phyloP scores from a whole-genome alignment of 2,888 invertebrate species.

The Abrostola tripartita region DNA sequence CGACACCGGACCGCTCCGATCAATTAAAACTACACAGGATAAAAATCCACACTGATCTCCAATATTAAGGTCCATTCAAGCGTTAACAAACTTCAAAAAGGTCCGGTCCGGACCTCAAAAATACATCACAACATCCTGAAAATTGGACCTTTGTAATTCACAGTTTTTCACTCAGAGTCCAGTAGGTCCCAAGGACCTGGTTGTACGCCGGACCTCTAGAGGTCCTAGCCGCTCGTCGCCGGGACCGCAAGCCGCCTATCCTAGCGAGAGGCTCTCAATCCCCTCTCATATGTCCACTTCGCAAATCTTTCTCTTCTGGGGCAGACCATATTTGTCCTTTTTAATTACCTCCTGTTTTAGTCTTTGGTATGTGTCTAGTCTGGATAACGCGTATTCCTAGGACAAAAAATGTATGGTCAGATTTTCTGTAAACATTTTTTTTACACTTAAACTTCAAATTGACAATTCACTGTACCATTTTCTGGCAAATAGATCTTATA shows the following conservation, averaged over 20 bases:
- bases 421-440: background rate
- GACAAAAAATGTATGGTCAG: constrained; percentile 47
- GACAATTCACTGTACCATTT: too few relatives aligned
- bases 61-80: background rate
- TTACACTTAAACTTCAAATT: too few relatives aligned
- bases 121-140: constrained; percentile 1
- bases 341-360: constrained; percentile 88
- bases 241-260: constrained; percentile 20
- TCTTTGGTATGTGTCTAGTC: constrained; percentile 90
- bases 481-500: too few relatives aligned
- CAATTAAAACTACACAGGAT: background rate
- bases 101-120: background rate
- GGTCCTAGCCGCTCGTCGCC: constrained; percentile 38
- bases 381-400: constrained; percentile 91
- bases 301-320: constrained; percentile 84
- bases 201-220: background rate
- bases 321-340: constrained; percentile 76
- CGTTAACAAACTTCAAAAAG: background rate
- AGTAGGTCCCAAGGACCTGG: background rate
- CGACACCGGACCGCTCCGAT: background rate
- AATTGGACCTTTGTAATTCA: background rate
- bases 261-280: constrained; percentile 45
- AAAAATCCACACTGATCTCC: background rate
- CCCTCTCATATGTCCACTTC: constrained; percentile 85
- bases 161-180: background rate